These are phyloP conservation scores for Baccha elongata DNA, from an alignment of 2,888 invertebrate genomes.

Conservation along the genomic window DNA sequence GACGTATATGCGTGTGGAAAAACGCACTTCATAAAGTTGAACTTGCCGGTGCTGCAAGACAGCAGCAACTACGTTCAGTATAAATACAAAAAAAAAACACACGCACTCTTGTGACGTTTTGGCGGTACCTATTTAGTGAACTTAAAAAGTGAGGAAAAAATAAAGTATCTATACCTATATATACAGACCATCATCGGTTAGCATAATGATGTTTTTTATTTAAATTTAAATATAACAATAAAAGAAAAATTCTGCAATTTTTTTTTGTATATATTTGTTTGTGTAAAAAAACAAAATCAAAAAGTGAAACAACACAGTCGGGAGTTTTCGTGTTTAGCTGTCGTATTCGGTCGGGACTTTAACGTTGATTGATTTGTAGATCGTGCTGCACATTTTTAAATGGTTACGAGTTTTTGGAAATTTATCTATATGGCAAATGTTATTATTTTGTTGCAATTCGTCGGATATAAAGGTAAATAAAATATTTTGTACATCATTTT, in stretches of 20 bases:
- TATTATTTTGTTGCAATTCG: slow-evolving; percentile 50
- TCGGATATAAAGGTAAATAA: slow-evolving; percentile 65
- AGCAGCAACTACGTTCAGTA: slow-evolving; percentile 24
- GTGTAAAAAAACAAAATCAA: slow-evolving; percentile 1
- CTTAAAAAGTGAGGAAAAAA: slow-evolving; percentile 19
- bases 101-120: slow-evolving; percentile 56
- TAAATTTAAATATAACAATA: slow-evolving; percentile 43
- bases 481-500: slow-evolving; percentile 9
- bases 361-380: slow-evolving; percentile 71
- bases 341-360: slow-evolving; percentile 22
- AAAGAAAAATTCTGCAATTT: not conserved
- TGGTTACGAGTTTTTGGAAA: slow-evolving; percentile 71
- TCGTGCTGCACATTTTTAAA: slow-evolving; percentile 73
- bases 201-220: slow-evolving; percentile 48
- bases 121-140: slow-evolving; percentile 49
- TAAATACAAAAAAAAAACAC: slow-evolving; percentile 36
- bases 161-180: not conserved
- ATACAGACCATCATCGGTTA: slow-evolving; percentile 37
- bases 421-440: slow-evolving; percentile 55
- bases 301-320: slow-evolving; percentile 49
- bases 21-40: slow-evolving; percentile 52
- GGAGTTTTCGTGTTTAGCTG: slow-evolving; percentile 43
- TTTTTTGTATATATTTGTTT: not conserved
- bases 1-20: slow-evolving; percentile 41
- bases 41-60: slow-evolving; percentile 47